Conservation (phyloP, 2,888 invertebrate species). For the Pilophorus perplexus region DNA sequence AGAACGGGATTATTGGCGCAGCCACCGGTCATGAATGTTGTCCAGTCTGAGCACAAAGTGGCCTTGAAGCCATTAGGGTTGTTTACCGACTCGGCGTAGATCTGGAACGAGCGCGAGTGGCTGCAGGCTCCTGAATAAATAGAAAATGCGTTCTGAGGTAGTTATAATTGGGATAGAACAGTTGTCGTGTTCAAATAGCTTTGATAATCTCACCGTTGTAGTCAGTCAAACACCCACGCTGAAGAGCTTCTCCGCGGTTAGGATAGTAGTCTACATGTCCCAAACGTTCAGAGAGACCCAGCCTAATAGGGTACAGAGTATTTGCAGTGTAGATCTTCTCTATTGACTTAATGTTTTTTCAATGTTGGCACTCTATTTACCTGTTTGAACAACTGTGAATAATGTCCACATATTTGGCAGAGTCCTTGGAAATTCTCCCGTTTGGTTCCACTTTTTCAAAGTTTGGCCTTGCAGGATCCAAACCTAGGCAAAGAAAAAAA, state of each 20-base stretch:
- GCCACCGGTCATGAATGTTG: conserved; percentile 1
- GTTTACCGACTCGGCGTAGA: conserved; percentile 65
- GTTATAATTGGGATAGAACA: not conserved
- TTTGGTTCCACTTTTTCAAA: not conserved
- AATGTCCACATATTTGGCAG: conserved; percentile 19
- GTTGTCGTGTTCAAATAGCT: not conserved
- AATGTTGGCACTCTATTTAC: too few species aligned
- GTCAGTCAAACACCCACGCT: conserved; percentile 17
- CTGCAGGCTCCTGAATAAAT: conserved; percentile 21
- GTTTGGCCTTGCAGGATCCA: conserved; percentile 22
- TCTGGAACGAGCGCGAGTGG: conserved; percentile 51
- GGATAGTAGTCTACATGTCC: conserved; percentile 28
- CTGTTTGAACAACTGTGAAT: conserved; percentile 31
- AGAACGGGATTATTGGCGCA: not conserved
- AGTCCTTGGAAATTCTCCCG: conserved; percentile 7
- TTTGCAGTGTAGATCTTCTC: too few species aligned
- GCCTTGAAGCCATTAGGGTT: conserved; percentile 67
- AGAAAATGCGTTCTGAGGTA: too few species aligned
- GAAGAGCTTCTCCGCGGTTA: conserved; percentile 31
- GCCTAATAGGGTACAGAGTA: too few species aligned
- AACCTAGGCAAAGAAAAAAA: too few species aligned
- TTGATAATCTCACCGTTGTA: conserved; percentile 19
- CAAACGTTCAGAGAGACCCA: conserved; percentile 5
- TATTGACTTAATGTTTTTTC: too few species aligned
- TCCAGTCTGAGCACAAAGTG: conserved; percentile 57